Evolutionary conservation across 64 coral and sea anemone species (phyloP), one percentile per base, ranked within the genome.

Genomic region (Acropora tenuis): DNA sequence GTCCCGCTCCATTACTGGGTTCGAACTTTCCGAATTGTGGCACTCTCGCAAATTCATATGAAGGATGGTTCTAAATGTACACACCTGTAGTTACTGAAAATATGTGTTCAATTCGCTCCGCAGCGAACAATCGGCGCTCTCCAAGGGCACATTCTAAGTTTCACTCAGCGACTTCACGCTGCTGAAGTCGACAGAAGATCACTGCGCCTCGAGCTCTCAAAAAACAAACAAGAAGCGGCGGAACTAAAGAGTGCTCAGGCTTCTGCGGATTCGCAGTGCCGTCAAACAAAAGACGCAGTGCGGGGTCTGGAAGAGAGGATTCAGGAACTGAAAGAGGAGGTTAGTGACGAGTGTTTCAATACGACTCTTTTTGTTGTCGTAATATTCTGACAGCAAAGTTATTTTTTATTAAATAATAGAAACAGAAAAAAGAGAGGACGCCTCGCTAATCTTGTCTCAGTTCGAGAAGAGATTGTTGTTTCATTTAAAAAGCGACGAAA

Each of bases 91-190:
- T 48, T 13, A 5, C 15, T 73, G 8, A 45, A 30, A 30, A 30
- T 30, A 30, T 30, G 30, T 30, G 3, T 84, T 80, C 48, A 0
- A 75, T 12, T 83, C 45, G 13, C 48, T 75, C 76, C 68, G 2
- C 74, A 98, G 97, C 53, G 90, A 47, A 87, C 92, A 10, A 91
- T 98, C 41, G 67, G 77, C 47, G 91, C 75, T 58, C 94, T 98
- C 59, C 97, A 98, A 72, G 75, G 50, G 47, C 94, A 96, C 74
- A 90, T 98, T 13, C 69, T 98, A 52, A 89, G 94, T 49, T 93
- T 98, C 44, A 98, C 97, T 17, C 97, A 98, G 74, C 91, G 97
- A 6, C 94, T 98, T 83, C 97, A 98, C 79, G 83, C 94, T 55
- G 97, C 91, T 15, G 97, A 98, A 18, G 94, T 98, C 8, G 97